Evolutionary conservation across 2,113 vertebrate genomes (phyloP), one percentile per base, ranked within the genome.

Genomic region (Podarcis cretensis): DNA sequence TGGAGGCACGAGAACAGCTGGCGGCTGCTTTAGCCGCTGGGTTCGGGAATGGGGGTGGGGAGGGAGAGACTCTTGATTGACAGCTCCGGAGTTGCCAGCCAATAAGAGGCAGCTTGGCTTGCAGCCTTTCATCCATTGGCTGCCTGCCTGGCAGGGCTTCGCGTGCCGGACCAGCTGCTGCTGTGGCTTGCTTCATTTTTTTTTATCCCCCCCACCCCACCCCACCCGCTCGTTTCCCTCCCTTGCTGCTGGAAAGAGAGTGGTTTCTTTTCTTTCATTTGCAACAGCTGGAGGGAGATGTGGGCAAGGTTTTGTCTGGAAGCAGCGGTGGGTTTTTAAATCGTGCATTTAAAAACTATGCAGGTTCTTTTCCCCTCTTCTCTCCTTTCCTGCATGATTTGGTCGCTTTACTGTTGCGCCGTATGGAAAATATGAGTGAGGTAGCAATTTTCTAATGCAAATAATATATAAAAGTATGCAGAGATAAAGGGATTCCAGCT

Each of bases 1-100:
- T 65, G 80, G 87, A 90, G 97, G 98, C 98, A 98, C 97, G 98
- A 97, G 97, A 97, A 96, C 97, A 96, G 96, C 97, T 97, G 97
- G 89, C 83, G 10, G 91, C 88, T 95, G 94, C 81, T 78, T 81
- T 65, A 77, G 57, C 69, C 69, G 23, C 74, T 30, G 73, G 83
- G n/a, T 18, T 20, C 13, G 32, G 69, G 85, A 54, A 65, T 75
- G 75, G 88, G 75, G 4, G 40, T 12, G 14, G 68, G 18, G 4
- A 5, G 65, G 40, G 18, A 68, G 83, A 82, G 85, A 66, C 9
- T 30, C 88, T 84, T 97, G 97, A 97, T 97, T 97, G 98, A 97
- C 97, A 97, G 75, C 32, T 93, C 89, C 87, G 87, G 30, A 76
- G 88, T 87, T 3, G 89, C 4, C 93, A 93, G 96, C 98, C 98